phyloP scores from a whole-genome alignment of 35 echinoderm and acorn worm genomes.

The Apostichopus japonicus region DNA sequence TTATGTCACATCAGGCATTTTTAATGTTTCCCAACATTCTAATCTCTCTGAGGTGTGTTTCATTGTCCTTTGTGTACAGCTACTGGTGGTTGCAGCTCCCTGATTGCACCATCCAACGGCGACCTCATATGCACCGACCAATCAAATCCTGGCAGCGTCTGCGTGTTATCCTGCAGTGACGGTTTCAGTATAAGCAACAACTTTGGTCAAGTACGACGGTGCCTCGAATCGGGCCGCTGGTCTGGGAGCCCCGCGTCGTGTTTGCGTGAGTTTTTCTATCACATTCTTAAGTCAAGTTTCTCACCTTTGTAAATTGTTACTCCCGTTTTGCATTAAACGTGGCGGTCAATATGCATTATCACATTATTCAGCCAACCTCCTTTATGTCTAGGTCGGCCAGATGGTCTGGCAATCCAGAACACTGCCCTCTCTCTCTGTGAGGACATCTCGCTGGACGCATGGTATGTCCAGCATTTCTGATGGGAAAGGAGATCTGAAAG shows the following conservation, averaged over 20 bases:
- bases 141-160: background rate
- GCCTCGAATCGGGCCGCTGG: background rate
- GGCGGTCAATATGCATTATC: background rate
- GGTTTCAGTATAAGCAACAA: background rate
- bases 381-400: background rate
- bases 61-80: too few relatives aligned
- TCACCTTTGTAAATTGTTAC: background rate
- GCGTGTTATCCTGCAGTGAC: background rate
- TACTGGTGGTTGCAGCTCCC: background rate
- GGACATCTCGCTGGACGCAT: background rate
- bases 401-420: background rate
- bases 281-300: background rate
- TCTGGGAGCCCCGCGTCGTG: background rate
- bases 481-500: background rate
- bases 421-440: background rate
- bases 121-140: background rate
- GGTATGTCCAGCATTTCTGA: background rate
- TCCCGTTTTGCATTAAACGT: background rate
- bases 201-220: slow-evolving; percentile 4
- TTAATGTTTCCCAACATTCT: too few relatives aligned
- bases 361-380: background rate
- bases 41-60: too few relatives aligned
- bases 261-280: background rate
- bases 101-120: background rate
- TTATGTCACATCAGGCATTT: too few relatives aligned